phyloP scores from a whole-genome alignment of 2,797 vertebrate species.

The Vespertilio murinus region DNA sequence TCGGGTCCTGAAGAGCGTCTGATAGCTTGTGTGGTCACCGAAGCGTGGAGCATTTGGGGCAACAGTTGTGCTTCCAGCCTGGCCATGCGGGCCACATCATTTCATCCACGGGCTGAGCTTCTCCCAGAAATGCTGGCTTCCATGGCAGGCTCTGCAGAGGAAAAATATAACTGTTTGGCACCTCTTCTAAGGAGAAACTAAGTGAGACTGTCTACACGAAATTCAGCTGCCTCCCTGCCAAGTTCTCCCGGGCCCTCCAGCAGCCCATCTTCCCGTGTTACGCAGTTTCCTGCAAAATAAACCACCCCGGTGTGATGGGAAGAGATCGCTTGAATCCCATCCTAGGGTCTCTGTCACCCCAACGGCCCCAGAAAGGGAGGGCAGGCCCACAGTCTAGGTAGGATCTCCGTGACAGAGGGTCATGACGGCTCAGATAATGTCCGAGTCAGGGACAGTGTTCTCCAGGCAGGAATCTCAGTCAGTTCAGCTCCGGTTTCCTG shows the following conservation, averaged over 20 bases:
- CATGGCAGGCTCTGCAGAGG: slow-evolving; percentile 52
- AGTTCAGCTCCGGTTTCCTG: slow-evolving; percentile 84
- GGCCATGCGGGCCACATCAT: slow-evolving; percentile 57
- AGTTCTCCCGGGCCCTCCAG: neutral
- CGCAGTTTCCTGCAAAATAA: slow-evolving; percentile 49
- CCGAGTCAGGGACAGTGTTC: slow-evolving; percentile 87
- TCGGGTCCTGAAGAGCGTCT: slow-evolving; percentile 60
- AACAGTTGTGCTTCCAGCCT: slow-evolving; percentile 58
- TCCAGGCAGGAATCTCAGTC: slow-evolving; percentile 83
- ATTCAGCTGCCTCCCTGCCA: neutral
- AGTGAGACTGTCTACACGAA: neutral
- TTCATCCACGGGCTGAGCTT: slow-evolving; percentile 63
- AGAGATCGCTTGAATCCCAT: slow-evolving; percentile 82
- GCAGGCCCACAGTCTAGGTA: slow-evolving; percentile 80
- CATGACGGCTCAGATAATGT: slow-evolving; percentile 91
- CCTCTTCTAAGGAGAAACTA: slow-evolving; percentile 63
- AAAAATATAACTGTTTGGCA: slow-evolving; percentile 48
- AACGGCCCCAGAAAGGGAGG: neutral
- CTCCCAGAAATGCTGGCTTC: slow-evolving; percentile 59
- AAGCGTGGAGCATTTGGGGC: slow-evolving; percentile 56
- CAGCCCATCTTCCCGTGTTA: neutral
- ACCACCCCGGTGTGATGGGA: slow-evolving; percentile 66
- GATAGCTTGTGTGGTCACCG: slow-evolving; percentile 73
- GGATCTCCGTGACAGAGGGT: slow-evolving; percentile 88
- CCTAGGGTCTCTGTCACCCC: slow-evolving; percentile 63